Evolutionary conservation across 2,113 vertebrate genomes (phyloP).

Genomic region (Symphodus melops): DNA sequence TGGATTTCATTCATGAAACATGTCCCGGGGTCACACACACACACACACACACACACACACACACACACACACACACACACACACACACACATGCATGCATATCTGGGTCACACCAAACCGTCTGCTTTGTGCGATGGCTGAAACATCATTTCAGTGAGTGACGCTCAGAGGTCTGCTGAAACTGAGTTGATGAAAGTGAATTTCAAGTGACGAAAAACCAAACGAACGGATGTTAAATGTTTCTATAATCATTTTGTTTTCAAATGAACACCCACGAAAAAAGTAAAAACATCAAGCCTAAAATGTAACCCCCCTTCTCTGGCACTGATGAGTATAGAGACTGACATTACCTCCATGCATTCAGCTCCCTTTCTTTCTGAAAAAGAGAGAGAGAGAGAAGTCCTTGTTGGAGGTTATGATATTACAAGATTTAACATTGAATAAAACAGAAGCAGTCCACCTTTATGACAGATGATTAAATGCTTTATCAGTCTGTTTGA

Average conservation of each 20-base stretch:
- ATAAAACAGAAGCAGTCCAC: background rate
- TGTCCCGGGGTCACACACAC: background rate
- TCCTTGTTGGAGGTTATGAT: background rate
- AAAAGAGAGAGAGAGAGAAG: background rate
- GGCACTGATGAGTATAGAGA: background rate
- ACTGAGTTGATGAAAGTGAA: too few species aligned
- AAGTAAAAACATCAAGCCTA: too few species aligned
- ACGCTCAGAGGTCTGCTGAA: too few species aligned
- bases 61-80: background rate
- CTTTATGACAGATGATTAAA: background rate
- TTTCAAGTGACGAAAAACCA: too few species aligned
- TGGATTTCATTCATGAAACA: background rate
- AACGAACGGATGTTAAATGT: too few species aligned
- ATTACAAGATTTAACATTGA: background rate
- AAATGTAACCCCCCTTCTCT: too few species aligned
- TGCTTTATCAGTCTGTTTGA: background rate
- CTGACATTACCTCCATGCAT: background rate
- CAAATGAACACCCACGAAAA: too few species aligned
- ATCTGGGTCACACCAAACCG: constrained; percentile 44
- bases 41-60: background rate
- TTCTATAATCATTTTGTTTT: too few species aligned
- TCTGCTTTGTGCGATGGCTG: constrained; percentile 19
- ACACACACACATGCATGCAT: background rate
- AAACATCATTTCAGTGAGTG: constrained; percentile 30
- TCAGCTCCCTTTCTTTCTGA: background rate